These are phyloP conservation scores for Neria commutata DNA, from an alignment of 2,888 invertebrate species.

Conservation along the genomic window DNA sequence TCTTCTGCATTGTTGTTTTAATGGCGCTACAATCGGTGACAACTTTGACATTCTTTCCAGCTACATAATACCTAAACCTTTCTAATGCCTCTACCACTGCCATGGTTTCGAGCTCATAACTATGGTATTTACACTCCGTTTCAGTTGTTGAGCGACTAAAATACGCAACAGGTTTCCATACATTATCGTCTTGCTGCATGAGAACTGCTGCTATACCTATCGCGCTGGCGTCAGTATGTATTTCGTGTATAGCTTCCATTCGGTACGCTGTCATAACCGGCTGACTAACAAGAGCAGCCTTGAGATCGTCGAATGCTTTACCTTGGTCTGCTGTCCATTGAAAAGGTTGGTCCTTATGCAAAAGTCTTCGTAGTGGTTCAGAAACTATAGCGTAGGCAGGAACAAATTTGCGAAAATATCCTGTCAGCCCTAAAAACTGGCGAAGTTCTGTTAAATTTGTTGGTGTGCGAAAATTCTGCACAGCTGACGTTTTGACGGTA, in stretches of 20 bases:
- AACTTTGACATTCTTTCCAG: slow-evolving; percentile 23
- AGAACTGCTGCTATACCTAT: slow-evolving; percentile 7
- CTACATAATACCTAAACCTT: slow-evolving; percentile 28
- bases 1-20: slow-evolving; percentile 16
- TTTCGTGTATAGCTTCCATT: slow-evolving; percentile 7
- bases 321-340: slow-evolving; percentile 16
- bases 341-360: slow-evolving; percentile 18
- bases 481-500: neutral
- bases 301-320: slow-evolving; percentile 14
- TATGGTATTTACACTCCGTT: slow-evolving; percentile 37
- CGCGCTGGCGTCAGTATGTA: slow-evolving; percentile 11
- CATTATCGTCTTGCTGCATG: slow-evolving; percentile 6
- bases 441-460: slow-evolving; percentile 4
- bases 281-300: slow-evolving; percentile 1
- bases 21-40: slow-evolving; percentile 22
- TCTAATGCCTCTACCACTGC: slow-evolving; percentile 27
- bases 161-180: slow-evolving; percentile 20
- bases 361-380: slow-evolving; percentile 14
- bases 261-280: slow-evolving; percentile 22
- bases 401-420: slow-evolving; percentile 17
- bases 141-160: slow-evolving; percentile 10
- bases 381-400: slow-evolving; percentile 22
- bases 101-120: slow-evolving; percentile 49
- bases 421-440: slow-evolving; percentile 26
- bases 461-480: slow-evolving; percentile 20